These are phyloP conservation scores for Amia ocellicauda DNA, from an alignment of 2,113 vertebrate species.

Conservation along the genomic window DNA sequence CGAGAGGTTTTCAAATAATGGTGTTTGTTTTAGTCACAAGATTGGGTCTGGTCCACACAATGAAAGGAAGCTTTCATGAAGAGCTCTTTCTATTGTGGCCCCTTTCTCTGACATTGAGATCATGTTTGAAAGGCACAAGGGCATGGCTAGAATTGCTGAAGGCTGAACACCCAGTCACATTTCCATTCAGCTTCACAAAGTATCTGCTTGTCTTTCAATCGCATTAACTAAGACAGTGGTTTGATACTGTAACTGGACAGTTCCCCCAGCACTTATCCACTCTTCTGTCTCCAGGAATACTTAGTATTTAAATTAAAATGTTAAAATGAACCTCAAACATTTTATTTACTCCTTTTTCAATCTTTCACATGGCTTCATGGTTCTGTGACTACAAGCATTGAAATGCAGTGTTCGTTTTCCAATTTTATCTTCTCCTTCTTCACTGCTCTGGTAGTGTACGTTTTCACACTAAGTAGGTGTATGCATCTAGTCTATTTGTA, in stretches of 20 bases:
- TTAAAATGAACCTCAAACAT: too few species aligned
- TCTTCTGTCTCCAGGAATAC: too few species aligned
- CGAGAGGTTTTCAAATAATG: slow-evolving; percentile 47
- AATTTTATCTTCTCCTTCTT: too few species aligned
- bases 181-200: slow-evolving; percentile 13
- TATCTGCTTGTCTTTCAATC: neutral
- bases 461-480: too few species aligned
- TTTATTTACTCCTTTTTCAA: too few species aligned
- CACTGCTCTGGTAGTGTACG: too few species aligned
- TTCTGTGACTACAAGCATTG: too few species aligned
- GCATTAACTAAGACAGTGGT: too few species aligned
- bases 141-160: slow-evolving; percentile 26
- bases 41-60: slow-evolving; percentile 27
- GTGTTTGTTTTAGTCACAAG: slow-evolving; percentile 56
- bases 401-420: too few species aligned
- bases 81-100: slow-evolving; percentile 28
- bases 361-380: too few species aligned
- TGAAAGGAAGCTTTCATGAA: slow-evolving; percentile 59
- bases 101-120: slow-evolving; percentile 32
- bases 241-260: neutral
- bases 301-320: too few species aligned
- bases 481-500: too few species aligned
- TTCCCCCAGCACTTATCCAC: neutral
- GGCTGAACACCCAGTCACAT: slow-evolving; percentile 28
- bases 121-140: slow-evolving; percentile 32